A percentile compares a stretch with the other conserved stretches of the same genome.
phyloP scores from a whole-genome alignment of 2,888 invertebrate genomes.

The Phaedon cochleariae region DNA sequence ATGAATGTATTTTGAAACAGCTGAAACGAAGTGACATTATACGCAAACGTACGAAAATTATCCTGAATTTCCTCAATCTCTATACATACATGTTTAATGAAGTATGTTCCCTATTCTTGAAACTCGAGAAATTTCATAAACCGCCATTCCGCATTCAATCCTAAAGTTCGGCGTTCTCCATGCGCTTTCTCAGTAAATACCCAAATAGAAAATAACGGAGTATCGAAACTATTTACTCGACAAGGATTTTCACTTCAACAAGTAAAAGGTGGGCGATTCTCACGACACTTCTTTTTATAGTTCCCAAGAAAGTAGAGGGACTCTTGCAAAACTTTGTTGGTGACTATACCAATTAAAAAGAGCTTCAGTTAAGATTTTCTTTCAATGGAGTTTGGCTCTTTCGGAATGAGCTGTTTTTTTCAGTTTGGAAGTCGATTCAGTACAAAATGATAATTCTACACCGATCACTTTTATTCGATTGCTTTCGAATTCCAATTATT shows the following conservation, averaged over 20 bases:
- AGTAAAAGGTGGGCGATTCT: slow-evolving; percentile 50
- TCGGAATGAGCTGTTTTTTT: not conserved
- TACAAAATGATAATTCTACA: no score
- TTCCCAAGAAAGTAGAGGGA: slow-evolving; percentile 22
- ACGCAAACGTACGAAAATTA: no score
- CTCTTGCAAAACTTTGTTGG: slow-evolving; percentile 5
- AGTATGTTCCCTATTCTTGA: no score
- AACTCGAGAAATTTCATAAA: not conserved
- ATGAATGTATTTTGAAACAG: no score
- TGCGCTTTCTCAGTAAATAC: slow-evolving; percentile 38
- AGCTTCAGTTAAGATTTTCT: no score
- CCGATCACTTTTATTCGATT: no score
- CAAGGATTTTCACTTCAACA: slow-evolving; percentile 55
- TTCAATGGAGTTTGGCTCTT: not conserved
- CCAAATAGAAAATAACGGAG: slow-evolving; percentile 49
- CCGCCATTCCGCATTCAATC: not conserved
- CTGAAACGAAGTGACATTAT: no score
- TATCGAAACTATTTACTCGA: slow-evolving; percentile 54
- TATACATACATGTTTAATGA: no score
- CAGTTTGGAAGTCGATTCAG: no score
- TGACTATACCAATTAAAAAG: slow-evolving; percentile 31
- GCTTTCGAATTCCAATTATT: no score
- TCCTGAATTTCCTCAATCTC: no score
- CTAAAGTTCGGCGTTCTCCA: not conserved
- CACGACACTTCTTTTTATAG: slow-evolving; percentile 47